Evolutionary conservation across 2,113 vertebrate species (phyloP).

Genomic region (Dicaeum eximium): DNA sequence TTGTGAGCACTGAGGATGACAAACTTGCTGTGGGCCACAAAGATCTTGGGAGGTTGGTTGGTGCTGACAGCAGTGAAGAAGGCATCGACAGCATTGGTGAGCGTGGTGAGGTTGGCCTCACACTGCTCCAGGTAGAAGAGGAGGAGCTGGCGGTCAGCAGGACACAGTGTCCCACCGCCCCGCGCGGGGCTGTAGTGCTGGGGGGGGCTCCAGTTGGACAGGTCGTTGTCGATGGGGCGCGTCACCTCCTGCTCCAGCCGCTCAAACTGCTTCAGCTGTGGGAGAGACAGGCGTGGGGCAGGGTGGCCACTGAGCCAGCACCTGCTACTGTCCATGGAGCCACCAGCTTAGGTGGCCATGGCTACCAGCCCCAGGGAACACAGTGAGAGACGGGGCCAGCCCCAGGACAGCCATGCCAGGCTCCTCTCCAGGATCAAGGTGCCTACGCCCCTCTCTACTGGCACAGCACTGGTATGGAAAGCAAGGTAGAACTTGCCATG

Average conservation of each 20-base stretch:
- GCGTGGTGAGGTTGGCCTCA: slow-evolving; percentile 88
- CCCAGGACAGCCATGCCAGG: neutral
- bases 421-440: neutral
- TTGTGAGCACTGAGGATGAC: slow-evolving; percentile 97
- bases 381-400: neutral
- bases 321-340: neutral
- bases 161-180: slow-evolving; percentile 58
- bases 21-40: slow-evolving; percentile 96
- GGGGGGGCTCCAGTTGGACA: slow-evolving; percentile 87
- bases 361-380: neutral
- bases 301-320: accelerated
- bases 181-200: slow-evolving; percentile 73
- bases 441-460: neutral
- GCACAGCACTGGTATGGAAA: neutral
- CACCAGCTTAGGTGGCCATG: neutral
- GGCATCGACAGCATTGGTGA: slow-evolving; percentile 91
- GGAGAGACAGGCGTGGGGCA: neutral
- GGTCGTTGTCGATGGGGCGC: slow-evolving; percentile 89
- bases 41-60: slow-evolving; percentile 97
- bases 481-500: neutral
- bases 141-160: slow-evolving; percentile 88
- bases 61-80: slow-evolving; percentile 88
- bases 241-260: slow-evolving; percentile 93
- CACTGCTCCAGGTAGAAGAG: slow-evolving; percentile 98
- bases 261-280: slow-evolving; percentile 94